Percentiles rank a stretch among this genome's conserved stretches.
Evolutionary conservation across 2,797 vertebrate species (phyloP).

Genomic region (Sebastes steindachneri): DNA sequence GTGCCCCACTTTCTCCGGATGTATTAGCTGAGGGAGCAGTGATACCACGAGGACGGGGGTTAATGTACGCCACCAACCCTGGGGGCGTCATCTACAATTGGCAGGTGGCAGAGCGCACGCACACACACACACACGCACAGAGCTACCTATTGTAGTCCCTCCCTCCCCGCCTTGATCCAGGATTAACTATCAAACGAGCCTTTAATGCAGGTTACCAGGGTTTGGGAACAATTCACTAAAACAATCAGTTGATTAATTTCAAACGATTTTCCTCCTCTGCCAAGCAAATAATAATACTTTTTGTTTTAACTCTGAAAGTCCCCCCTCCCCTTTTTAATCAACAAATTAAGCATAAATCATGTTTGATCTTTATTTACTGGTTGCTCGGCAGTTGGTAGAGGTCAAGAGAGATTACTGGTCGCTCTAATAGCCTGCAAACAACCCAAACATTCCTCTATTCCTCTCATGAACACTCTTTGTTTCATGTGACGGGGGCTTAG

Average conservation of each 20-base stretch:
- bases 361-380: conserved; percentile 86
- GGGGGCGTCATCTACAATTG: conserved; percentile 54
- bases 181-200: conserved; percentile 83
- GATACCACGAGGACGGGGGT: conserved; percentile 22
- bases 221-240: conserved; percentile 81
- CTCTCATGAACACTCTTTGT: conserved; percentile 40
- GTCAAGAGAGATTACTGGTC: conserved; percentile 79
- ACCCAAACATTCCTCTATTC: conserved; percentile 63
- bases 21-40: conserved; percentile 42
- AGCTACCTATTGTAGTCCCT: conserved; percentile 76
- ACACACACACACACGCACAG: neutral
- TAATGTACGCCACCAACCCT: conserved; percentile 19
- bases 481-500: conserved; percentile 10
- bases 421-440: conserved; percentile 65
- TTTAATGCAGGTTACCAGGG: conserved; percentile 81
- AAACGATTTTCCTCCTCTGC: conserved; percentile 80
- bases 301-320: conserved; percentile 67
- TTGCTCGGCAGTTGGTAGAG: conserved; percentile 79
- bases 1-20: conserved; percentile 52
- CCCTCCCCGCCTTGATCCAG: conserved; percentile 76
- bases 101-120: conserved; percentile 66
- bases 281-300: conserved; percentile 81
- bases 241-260: conserved; percentile 89
- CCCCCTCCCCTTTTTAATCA: conserved; percentile 82
- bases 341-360: conserved; percentile 88